These are phyloP conservation scores for Drosophila saltans DNA, from an alignment of 1,140 invertebrate genomes.

Conservation along the genomic window DNA sequence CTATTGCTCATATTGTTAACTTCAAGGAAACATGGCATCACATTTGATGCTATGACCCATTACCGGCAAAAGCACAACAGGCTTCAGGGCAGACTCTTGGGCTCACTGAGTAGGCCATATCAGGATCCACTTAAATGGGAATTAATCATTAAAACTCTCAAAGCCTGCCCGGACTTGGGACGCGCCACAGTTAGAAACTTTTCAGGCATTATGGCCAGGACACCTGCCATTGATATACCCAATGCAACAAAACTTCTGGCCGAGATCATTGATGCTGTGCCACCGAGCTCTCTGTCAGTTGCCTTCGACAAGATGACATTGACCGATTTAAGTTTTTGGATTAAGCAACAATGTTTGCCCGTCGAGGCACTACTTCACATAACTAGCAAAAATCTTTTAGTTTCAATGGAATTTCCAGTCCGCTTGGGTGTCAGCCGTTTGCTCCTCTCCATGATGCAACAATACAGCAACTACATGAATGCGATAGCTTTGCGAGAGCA, in stretches of 20 bases:
- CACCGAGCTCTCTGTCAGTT: conserved; percentile 70
- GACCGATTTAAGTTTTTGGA: conserved; percentile 73
- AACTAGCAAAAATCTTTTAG: conserved; percentile 42
- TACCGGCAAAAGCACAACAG: conserved; percentile 71
- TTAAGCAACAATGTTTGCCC: conserved; percentile 75
- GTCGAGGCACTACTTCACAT: conserved; percentile 68
- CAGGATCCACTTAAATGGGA: conserved; percentile 85
- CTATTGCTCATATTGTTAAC: conserved; percentile 88
- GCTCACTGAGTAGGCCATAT: conserved; percentile 51
- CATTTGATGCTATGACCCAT: conserved; percentile 72
- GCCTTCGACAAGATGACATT: conserved; percentile 74
- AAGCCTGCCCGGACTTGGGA: conserved; percentile 89
- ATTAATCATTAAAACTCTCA: conserved; percentile 87
- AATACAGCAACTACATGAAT: conserved; percentile 75
- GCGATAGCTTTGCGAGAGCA: conserved; percentile 61
- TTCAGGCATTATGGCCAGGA: conserved; percentile 45
- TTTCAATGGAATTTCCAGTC: conserved; percentile 15
- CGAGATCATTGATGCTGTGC: conserved; percentile 62
- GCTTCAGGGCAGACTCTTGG: conserved; percentile 67
- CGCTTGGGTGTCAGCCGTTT: conserved; percentile 54
- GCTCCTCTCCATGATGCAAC: conserved; percentile 73
- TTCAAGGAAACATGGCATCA: conserved; percentile 87
- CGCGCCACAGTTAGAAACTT: conserved; percentile 85
- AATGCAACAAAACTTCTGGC: conserved; percentile 46
- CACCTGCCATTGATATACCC: conserved; percentile 20